Percentiles rank a stretch among this genome's conserved stretches.
phyloP scores from a whole-genome alignment of 2,797 vertebrate species.

The Rousettus madagascariensis region DNA sequence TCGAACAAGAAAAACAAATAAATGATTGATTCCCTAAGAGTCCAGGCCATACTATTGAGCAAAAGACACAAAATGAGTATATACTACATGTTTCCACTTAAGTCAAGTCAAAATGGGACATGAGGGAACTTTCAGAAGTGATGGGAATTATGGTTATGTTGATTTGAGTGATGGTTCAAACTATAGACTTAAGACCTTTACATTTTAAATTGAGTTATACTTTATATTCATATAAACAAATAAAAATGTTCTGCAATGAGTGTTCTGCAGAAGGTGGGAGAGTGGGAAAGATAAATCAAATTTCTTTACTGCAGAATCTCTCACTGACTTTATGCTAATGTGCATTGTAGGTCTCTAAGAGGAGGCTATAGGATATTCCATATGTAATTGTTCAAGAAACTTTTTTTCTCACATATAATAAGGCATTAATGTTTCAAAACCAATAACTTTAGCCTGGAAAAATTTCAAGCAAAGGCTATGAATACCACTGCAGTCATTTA shows the following conservation, averaged over 20 bases:
- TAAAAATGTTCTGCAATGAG: background rate
- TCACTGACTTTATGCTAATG: background rate
- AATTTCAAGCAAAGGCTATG: background rate
- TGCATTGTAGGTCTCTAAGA: background rate
- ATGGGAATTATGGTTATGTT: background rate
- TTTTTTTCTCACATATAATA: background rate
- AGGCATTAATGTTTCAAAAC: constrained; percentile 44
- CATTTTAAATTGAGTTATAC: background rate
- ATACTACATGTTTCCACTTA: background rate
- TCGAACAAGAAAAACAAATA: background rate
- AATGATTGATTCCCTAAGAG: background rate
- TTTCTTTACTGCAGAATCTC: background rate
- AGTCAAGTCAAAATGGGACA: background rate
- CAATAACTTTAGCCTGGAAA: background rate
- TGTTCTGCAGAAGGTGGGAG: background rate
- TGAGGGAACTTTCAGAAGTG: background rate
- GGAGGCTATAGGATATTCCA: background rate
- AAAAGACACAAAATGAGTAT: background rate
- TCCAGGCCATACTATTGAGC: background rate
- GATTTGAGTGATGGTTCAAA: background rate
- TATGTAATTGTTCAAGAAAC: background rate
- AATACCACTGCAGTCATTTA: background rate
- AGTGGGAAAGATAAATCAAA: background rate
- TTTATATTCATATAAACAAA: background rate
- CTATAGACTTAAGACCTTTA: background rate